A percentile compares a stretch with the other conserved stretches of the same genome.
These are phyloP conservation scores for Strongylocentrotus purpuratus DNA, from an alignment of 35 echinoderm and acorn worm species.

Conservation along the genomic window DNA sequence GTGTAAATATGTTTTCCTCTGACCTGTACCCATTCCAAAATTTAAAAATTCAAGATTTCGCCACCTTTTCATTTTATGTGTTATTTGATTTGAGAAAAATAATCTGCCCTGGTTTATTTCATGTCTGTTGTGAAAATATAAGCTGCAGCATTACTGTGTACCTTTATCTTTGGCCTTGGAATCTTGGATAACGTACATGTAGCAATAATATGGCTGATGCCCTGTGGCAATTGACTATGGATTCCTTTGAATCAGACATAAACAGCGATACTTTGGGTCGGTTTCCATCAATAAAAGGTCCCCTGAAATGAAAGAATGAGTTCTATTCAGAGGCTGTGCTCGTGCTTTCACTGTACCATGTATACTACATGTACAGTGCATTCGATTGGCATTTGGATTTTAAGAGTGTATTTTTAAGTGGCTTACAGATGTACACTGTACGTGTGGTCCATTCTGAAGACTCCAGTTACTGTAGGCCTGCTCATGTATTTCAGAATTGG, in stretches of 20 bases:
- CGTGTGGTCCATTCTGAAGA: not conserved
- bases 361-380: not conserved
- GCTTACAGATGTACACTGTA: not conserved
- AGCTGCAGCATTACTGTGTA: no score
- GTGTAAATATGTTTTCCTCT: no score
- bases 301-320: not conserved
- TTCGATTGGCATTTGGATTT: not conserved
- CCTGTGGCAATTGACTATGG: not conserved
- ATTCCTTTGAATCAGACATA: not conserved
- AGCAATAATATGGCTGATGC: not conserved
- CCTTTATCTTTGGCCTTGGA: not conserved
- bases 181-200: not conserved
- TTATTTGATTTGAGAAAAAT: no score
- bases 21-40: no score
- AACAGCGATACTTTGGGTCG: not conserved
- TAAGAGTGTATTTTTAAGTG: not conserved
- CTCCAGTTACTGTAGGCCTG: no score
- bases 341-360: not conserved
- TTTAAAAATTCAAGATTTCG: no score
- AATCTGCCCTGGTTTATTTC: no score
- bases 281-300: not conserved
- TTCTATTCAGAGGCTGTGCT: not conserved
- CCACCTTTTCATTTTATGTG: no score
- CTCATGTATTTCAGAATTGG: not conserved
- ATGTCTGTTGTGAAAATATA: no score